A percentile compares a stretch with the other conserved stretches of the same genome.
Evolutionary conservation across 2,888 invertebrate genomes (phyloP).

Genomic region (Drosophila crucigera): DNA sequence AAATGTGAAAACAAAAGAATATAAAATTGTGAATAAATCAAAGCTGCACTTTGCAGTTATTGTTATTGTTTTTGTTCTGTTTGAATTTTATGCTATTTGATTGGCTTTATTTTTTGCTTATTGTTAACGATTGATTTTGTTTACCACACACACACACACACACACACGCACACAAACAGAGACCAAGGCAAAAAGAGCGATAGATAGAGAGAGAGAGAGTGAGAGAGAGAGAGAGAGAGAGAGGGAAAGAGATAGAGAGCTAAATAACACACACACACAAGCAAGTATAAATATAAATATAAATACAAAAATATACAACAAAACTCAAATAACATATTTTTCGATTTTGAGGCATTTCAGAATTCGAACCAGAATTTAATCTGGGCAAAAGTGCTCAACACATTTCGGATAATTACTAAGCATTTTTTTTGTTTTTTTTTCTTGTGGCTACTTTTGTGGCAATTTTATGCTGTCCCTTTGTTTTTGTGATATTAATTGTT

Average conservation of each 20-base stretch:
- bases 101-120: slow-evolving; percentile 24
- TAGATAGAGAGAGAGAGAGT: not conserved
- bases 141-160: slow-evolving; percentile 27
- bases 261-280: slow-evolving; percentile 20
- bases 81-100: slow-evolving; percentile 32
- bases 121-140: slow-evolving; percentile 36
- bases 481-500: not conserved
- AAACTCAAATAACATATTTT: slow-evolving; percentile 11
- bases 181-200: slow-evolving; percentile 4
- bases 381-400: slow-evolving; percentile 14
- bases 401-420: slow-evolving; percentile 2
- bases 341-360: not conserved
- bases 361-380: not conserved
- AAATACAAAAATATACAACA: slow-evolving; percentile 3
- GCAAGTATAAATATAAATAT: slow-evolving; percentile 4
- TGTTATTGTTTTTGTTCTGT: slow-evolving; percentile 20
- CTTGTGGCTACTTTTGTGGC: not conserved
- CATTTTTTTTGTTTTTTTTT: not conserved
- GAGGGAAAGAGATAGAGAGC: not conserved
- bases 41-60: slow-evolving; percentile 38
- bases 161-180: not conserved
- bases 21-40: slow-evolving; percentile 16
- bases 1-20: not conserved
- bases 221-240: not conserved
- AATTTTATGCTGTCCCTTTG: not conserved